Evolutionary conservation across 2,113 vertebrate genomes (phyloP), one percentile per base, ranked within the genome.

Genomic region (Cynoglossus semilaevis): DNA sequence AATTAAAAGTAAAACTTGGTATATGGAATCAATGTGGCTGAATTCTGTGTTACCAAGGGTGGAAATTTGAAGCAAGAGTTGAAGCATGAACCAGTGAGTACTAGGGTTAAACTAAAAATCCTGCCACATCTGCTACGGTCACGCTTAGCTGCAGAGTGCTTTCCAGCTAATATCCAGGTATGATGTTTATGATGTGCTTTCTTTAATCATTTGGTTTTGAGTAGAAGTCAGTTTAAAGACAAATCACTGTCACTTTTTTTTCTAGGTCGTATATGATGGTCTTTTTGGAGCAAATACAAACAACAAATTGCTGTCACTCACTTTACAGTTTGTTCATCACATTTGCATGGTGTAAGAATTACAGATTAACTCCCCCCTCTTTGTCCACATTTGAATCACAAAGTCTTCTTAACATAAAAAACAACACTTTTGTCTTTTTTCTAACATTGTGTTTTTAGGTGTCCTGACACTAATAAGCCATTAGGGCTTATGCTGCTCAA

Each of bases 91-190:
- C 95, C 97, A 1, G 96, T 98, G 17, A 98, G 97, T 79, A 98
- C 97, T 0, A 91, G 97, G 70, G 96, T 99, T 70, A 99, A 99
- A 78, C 85, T 99, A 78, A 99, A 99, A 87, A 98, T 99, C 77
- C 92, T 98, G 22, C 97, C 96, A 38, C 96, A 99, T 82, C 93
- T 99, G 22, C 82, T 99, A 14, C 91, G 96, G 11, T 99, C 97
- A 7, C 92, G 93, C 17, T 91, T 97, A 67, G 97, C 96, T 36
- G 96, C 95, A 12, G 97, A 99, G 88, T 94, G 89, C 0, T 99
- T 99, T 67, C 97, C 97, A 56, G 93, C 96, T 61, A 98, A 98
- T 63, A 97, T 99, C 80, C 97, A 99, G 94, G 97, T 98, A 81
- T 44, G 51, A 36, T 54, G 1, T 18, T 40, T 53, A 9, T 34